phyloP scores from a whole-genome alignment of 2,888 invertebrate species.

The Meiosimyza decipiens region DNA sequence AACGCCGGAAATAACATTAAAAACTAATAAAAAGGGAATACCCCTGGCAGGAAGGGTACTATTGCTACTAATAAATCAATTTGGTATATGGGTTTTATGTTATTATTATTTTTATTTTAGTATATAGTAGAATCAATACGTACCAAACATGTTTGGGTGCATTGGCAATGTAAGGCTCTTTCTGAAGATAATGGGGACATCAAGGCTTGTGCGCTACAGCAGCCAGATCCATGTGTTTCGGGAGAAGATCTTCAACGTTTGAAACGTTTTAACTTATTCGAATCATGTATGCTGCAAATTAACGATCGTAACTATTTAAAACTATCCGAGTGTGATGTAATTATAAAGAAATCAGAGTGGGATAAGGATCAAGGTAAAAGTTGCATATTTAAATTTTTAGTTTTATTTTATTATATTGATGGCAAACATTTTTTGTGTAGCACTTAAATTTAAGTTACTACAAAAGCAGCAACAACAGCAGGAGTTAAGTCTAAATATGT shows the following conservation, averaged over 20 bases:
- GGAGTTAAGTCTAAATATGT: conserved; percentile 41
- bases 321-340: conserved; percentile 79
- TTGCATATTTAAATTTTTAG: not conserved
- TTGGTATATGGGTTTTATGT: not conserved
- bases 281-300: conserved; percentile 88
- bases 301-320: conserved; percentile 89
- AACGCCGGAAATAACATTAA: conserved; percentile 80
- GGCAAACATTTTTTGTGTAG: conserved; percentile 43
- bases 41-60: conserved; percentile 70
- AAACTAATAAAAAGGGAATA: conserved; percentile 72
- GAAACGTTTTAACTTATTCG: conserved; percentile 86
- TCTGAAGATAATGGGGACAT: conserved; percentile 68
- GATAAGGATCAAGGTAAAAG: conserved; percentile 72
- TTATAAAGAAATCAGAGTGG: conserved; percentile 84
- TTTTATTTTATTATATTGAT: conserved; percentile 14
- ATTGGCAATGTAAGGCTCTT: conserved; percentile 86
- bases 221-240: conserved; percentile 75
- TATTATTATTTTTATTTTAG: conserved; percentile 57
- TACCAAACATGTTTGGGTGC: conserved; percentile 83
- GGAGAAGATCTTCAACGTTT: conserved; percentile 85
- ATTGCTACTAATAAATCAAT: not conserved
- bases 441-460: conserved; percentile 52
- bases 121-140: conserved; percentile 86
- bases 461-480: conserved; percentile 53
- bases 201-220: conserved; percentile 70